Evolutionary conservation across 1,140 invertebrate genomes (phyloP).

Genomic region (Rhopalosiphum padi): DNA sequence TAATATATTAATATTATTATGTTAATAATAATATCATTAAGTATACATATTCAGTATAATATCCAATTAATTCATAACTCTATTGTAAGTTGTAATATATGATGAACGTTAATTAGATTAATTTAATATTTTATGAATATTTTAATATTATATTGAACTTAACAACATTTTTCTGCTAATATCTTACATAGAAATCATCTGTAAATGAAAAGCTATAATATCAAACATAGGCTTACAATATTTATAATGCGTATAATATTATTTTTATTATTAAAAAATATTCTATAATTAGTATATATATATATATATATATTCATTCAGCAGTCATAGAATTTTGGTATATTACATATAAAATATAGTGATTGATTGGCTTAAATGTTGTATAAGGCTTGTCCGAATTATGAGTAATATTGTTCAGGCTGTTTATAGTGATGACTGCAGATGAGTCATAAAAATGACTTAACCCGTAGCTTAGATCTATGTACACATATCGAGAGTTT

Average conservation of each 20-base stretch:
- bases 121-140: background rate
- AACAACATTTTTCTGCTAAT: background rate
- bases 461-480: background rate
- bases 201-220: background rate
- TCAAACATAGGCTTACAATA: background rate
- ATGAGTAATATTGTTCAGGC: background rate
- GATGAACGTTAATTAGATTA: background rate
- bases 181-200: background rate
- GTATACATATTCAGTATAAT: no score
- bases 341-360: background rate
- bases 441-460: constrained; percentile 4
- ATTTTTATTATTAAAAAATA: no score
- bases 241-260: background rate
- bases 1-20: no score
- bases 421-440: no score
- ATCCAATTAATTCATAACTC: background rate
- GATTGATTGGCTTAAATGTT: background rate
- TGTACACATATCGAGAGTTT: background rate
- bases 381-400: background rate
- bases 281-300: background rate
- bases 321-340: background rate
- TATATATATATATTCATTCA: background rate
- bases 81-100: background rate
- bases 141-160: background rate
- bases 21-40: background rate